Evolutionary conservation across 2,797 vertebrate species (phyloP), one percentile per base, ranked within the genome.

Genomic region (Danio jaintianensis): DNA sequence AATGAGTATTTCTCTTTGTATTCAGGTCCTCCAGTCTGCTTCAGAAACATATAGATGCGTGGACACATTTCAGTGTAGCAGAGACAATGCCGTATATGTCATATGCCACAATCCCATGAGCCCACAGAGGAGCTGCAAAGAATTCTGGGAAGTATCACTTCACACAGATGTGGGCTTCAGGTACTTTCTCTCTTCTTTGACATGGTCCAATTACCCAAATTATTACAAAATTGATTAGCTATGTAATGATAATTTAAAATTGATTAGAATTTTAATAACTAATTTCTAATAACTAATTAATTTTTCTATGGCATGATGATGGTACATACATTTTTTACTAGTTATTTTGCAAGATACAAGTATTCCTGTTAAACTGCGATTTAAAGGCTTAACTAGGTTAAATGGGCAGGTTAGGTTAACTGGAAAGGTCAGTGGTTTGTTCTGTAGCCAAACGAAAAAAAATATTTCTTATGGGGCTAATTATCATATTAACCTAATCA

Each of bases 111-210:
- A 96, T 87, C 97, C 96, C 52, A 95, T 95, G 94, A 94, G 93
- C 85, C 66, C 61, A 1, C 50, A 91, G 47, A 90, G 75, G 36
- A 90, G 92, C 69, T 94, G 91, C 74, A 89, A 86, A 40, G 93
- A 96, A 82, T 83, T 86, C 18, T 99, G 97, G 97, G 84, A 94
- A 22, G 71, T 89, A 58, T 88, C 91, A 20, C 91, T 99, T 61
- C 96, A 98, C 86, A 96, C 96, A 11, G 89, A 98, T 43, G 94
- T 98, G 85, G 93, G 94, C 82, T 97, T 99, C 94, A 97, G 97
- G 97, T 98, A 85, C 62, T 47, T 47, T 62, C 1, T 61, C 55
- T 61, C 8, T n/a, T 61, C 22, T 5, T 38, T 13, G 5, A 36
- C 40, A 43, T 12, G 13, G 40, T 12, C 18, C 15, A 53, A 18